Evolutionary conservation across 2,797 vertebrate genomes (phyloP), one percentile per base, ranked within the genome.

Genomic region (Tympanoctomys barrerae): DNA sequence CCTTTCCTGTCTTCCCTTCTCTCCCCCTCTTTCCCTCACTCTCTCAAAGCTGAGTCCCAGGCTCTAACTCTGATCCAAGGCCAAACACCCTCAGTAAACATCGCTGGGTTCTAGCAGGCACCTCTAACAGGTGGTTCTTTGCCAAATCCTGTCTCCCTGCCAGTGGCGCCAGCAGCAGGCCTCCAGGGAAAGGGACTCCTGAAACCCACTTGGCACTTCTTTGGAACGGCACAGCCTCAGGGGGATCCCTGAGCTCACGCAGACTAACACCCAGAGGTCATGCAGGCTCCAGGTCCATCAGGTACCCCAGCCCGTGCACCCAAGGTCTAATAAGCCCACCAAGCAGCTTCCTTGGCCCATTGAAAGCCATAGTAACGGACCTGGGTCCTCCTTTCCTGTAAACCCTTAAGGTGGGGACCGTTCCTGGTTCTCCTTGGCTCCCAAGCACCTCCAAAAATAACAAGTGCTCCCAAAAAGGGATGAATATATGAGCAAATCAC

Each of bases 201-300:
- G 22, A 87, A 88, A 95, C 1, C 62, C 0, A 1, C 54, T 1
- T 75, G 92, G 91, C 73, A 80, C 57, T 89, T 79, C 78, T 89
- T 82, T 87, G 62, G 59, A 94, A 88, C 59, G 57, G 54, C 62
- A 22, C 16, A 36, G 31, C 33, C 42, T 62, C 31, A 2, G 9
- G 57, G 87, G 49, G 78, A 62, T 18, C 39, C 39, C 77, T 6
- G 0, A 64, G 54, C 39, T 52, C 36, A 0, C 8, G 14, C 33
- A 54, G 14, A n/a, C 89, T 36, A 57, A 54, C 39, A 64, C 28
- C 24, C 52, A 16, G 59, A 90, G 54, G n/a, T 36, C 94, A 78
- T 0, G 0, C 1, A 28, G 54, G 68, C 9, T 12, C 52, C 61
- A 26, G 42, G 39, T 13, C 31, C 77, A 77, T 6, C 0, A 1